A percentile compares a stretch with the other conserved stretches of the same genome.
Conservation (phyloP, 2,888 invertebrate genomes). For the Iphiclides podalirius region DNA sequence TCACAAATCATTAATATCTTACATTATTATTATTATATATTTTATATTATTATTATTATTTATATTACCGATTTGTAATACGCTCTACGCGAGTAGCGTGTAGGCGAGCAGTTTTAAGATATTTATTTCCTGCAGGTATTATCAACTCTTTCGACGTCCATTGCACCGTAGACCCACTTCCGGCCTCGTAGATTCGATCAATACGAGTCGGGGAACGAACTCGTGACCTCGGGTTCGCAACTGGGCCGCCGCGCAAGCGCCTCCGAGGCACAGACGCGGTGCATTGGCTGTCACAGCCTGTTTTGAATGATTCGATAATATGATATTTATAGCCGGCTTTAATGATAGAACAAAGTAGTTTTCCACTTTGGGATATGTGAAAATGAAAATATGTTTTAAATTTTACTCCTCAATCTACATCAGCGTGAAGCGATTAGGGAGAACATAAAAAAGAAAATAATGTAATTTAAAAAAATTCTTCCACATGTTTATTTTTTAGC, state of each 20-base stretch:
- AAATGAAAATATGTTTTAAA: neutral
- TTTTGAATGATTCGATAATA: slow-evolving; percentile 66
- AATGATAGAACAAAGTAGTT: no score
- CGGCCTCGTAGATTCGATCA: slow-evolving; percentile 73
- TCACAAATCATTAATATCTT: no score
- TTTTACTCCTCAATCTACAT: no score
- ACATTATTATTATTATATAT: no score
- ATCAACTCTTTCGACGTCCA: slow-evolving; percentile 52
- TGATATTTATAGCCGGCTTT: slow-evolving; percentile 29
- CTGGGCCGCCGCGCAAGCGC: slow-evolving; percentile 77
- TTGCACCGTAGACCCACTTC: slow-evolving; percentile 68
- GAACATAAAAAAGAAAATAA: neutral
- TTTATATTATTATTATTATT: no score
- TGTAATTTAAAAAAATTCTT: no score
- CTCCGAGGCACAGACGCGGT: slow-evolving; percentile 43
- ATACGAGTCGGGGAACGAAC: slow-evolving; percentile 78
- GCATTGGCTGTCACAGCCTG: slow-evolving; percentile 53
- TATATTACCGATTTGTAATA: no score
- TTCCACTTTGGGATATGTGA: neutral
- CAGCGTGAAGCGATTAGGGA: no score
- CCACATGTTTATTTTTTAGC: no score
- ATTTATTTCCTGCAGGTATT: slow-evolving; percentile 39
- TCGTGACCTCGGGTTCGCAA: slow-evolving; percentile 68
- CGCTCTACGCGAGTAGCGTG: no score
- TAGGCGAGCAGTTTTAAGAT: neutral